These are phyloP conservation scores for Protonibea diacanthus DNA, from an alignment of 2,797 vertebrate genomes.

Conservation along the genomic window DNA sequence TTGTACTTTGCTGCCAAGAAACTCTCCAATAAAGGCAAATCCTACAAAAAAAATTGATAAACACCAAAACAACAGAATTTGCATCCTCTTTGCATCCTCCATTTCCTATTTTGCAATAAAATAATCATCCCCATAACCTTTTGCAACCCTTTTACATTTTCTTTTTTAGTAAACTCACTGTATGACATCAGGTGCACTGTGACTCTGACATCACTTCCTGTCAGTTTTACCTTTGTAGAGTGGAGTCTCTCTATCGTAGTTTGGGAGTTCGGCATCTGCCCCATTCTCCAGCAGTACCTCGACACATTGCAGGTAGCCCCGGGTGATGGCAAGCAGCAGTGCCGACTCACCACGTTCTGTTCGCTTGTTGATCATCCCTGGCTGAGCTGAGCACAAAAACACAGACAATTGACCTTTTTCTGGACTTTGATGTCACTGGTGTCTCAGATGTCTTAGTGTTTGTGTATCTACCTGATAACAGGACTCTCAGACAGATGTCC, in stretches of 20 bases:
- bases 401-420: background rate
- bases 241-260: conserved; percentile 89
- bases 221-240: conserved; percentile 90
- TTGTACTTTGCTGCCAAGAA: background rate
- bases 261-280: conserved; percentile 89
- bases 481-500: conserved; percentile 54
- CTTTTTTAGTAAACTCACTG: background rate
- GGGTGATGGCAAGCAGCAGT: conserved; percentile 86
- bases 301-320: conserved; percentile 82
- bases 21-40: background rate
- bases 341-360: conserved; percentile 88
- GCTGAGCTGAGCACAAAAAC: conserved; percentile 84
- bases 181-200: background rate
- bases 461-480: conserved; percentile 68
- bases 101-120: background rate
- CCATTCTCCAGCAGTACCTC: conserved; percentile 86
- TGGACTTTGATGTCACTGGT: background rate
- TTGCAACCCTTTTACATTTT: too few relatives aligned
- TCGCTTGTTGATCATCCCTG: conserved; percentile 88
- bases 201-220: background rate
- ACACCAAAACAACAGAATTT: background rate
- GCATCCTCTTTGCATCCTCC: too few relatives aligned
- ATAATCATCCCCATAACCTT: too few relatives aligned
- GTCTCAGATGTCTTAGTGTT: background rate
- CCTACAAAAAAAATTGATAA: background rate